Conservation (phyloP, 2,113 vertebrate genomes). For the Pelecanoides urinatrix region DNA sequence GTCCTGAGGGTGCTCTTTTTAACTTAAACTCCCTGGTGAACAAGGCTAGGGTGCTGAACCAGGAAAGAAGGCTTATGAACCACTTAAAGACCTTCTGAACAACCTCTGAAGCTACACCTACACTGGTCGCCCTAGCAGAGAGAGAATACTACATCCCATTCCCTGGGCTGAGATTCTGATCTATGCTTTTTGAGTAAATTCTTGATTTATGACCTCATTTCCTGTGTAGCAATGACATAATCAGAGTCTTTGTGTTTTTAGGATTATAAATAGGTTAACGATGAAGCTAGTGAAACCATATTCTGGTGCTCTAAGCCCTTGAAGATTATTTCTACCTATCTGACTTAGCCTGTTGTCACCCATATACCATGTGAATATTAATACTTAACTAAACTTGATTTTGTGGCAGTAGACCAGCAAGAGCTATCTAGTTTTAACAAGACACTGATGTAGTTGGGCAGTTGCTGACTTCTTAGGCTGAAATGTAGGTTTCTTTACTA, state of each 20-base stretch:
- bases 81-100: not conserved
- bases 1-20: not conserved
- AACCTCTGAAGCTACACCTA: not conserved
- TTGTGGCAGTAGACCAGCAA: not conserved
- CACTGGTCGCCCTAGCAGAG: not conserved
- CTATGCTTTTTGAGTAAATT: not conserved
- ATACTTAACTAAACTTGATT: not conserved
- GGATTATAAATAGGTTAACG: not conserved
- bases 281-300: not conserved
- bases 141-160: not conserved
- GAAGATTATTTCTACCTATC: not conserved
- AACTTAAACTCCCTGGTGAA: not conserved
- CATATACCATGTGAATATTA: not conserved
- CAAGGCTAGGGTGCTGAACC: not conserved
- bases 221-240: not conserved
- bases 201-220: not conserved
- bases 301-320: rapidly evolving
- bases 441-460: not conserved
- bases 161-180: not conserved
- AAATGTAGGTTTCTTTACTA: not conserved
- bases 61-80: not conserved
- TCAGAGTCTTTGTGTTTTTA: not conserved
- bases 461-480: not conserved
- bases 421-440: not conserved
- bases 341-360: not conserved